Base-by-base conservation (phyloP, 2,888 invertebrate species). In the Megamerina dolium region DNA sequence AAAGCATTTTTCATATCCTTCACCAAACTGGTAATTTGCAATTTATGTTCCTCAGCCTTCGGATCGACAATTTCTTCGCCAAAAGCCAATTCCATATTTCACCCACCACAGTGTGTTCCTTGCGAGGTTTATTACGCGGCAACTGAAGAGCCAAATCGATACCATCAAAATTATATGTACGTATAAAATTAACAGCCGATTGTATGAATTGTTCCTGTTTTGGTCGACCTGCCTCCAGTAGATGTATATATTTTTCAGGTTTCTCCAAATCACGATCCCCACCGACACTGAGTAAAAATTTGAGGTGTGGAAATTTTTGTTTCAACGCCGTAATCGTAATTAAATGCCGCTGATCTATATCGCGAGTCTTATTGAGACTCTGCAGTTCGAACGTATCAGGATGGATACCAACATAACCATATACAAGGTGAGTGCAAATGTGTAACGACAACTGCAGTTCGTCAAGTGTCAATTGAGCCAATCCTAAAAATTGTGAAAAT, bases 81-180 rank as follows among this genome's bases (percentile, higher is more conserved):
- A 87, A 88, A 50, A 89, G 70, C 2, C 80, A 79, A 56, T 85
- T 83, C 82, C 85, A 87, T 55, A 85, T 70, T 65, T 70, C 61
- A 72, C 81, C 77, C 51, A 76, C 72, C 17, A 77, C 76, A 20
- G 81, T 75, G 26, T 70, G 82, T 44, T 87, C 79, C 70, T 87
- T 87, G 74, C 87, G 85, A 12, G 86, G 84, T 65, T 85, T 86
- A 52, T 79, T 77, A 37, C 77, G 79, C 1, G 89, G 84, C 72
- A 90, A 85, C 68, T 90, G 83, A 85, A 90, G 89, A 1, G 84
- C 85, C 34, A 91, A 73, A 64, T 93, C 92, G 32, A 92, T 73
- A 2, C 92, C 92, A 66, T 92, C 91, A 56, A 93, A 92, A 19
- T 82, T 82, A 55, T 87, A 84, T 44, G 85, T 83, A 44, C 82